Conservation (phyloP, 1,140 invertebrate genomes). For the Drosophila bocki region DNA sequence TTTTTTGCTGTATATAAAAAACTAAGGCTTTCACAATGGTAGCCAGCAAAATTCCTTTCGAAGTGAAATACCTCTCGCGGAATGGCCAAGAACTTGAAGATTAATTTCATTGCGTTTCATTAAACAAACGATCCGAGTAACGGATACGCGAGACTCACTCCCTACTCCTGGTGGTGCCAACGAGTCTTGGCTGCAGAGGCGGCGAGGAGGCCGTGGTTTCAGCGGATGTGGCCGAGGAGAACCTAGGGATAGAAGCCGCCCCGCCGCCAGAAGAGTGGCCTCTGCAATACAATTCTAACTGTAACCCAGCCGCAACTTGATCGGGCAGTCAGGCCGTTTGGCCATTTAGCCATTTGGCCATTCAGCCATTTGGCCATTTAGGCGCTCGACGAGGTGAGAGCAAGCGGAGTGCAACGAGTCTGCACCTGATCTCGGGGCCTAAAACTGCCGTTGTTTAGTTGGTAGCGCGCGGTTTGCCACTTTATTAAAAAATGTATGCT, state of each 20-base stretch:
- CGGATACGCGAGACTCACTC: slow-evolving; percentile 28
- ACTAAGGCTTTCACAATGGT: not conserved
- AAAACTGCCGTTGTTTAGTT: slow-evolving; percentile 40
- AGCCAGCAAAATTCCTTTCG: slow-evolving; percentile 3
- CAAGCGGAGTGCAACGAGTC: slow-evolving; percentile 6
- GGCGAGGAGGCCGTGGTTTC: slow-evolving; percentile 1
- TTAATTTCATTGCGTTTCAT: slow-evolving; percentile 44
- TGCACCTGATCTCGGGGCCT: slow-evolving; percentile 54
- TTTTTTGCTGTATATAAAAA: not conserved
- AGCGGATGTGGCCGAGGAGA: slow-evolving; percentile 47
- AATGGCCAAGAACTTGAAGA: slow-evolving; percentile 23
- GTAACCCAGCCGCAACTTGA: slow-evolving; percentile 49
- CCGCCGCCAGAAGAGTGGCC: slow-evolving; percentile 43
- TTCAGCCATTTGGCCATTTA: slow-evolving; percentile 36
- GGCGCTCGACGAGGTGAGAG: slow-evolving; percentile 25
- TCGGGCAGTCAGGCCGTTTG: slow-evolving; percentile 35
- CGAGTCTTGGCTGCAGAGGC: slow-evolving; percentile 32
- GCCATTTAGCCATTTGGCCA: slow-evolving; percentile 37
- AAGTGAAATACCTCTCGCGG: slow-evolving; percentile 10
- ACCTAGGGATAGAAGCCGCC: slow-evolving; percentile 50
- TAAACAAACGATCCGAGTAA: slow-evolving; percentile 45
- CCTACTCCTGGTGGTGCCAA: slow-evolving; percentile 44
- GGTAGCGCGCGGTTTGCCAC: slow-evolving; percentile 31
- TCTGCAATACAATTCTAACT: slow-evolving; percentile 54
- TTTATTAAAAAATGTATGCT: slow-evolving; percentile 45